Evolutionary conservation across 2,888 invertebrate genomes (phyloP).

Genomic region (Habroteleia sp.): DNA sequence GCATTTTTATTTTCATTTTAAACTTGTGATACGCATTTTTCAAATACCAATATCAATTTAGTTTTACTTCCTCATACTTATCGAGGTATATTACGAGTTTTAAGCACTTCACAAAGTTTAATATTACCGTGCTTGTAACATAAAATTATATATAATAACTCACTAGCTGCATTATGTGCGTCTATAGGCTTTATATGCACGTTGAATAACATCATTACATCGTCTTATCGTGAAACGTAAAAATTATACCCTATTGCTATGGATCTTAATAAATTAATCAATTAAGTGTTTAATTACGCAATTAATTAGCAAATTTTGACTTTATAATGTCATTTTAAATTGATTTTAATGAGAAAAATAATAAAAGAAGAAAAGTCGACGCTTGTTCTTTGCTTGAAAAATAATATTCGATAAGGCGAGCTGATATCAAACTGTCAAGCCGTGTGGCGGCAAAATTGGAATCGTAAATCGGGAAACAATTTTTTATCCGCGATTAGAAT

Average conservation of each 20-base stretch:
- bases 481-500: slow-evolving; percentile 49
- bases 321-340: too few species aligned
- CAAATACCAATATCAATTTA: neutral
- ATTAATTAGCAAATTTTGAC: too few species aligned
- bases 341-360: too few species aligned
- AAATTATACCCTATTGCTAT: too few species aligned
- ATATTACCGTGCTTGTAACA: slow-evolving; percentile 4
- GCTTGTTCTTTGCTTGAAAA: neutral
- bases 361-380: too few species aligned
- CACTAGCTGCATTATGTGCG: slow-evolving; percentile 3
- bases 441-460: slow-evolving; percentile 16
- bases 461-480: slow-evolving; percentile 36
- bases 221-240: neutral
- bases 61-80: slow-evolving; percentile 4
- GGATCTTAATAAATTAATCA: too few species aligned
- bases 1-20: slow-evolving; percentile 11
- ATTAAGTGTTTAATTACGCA: too few species aligned
- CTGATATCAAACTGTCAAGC: slow-evolving; percentile 9
- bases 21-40: neutral
- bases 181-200: slow-evolving; percentile 2
- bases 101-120: slow-evolving; percentile 2
- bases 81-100: slow-evolving; percentile 3
- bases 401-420: slow-evolving; percentile 2
- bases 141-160: slow-evolving; percentile 10
- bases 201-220: neutral